Evolutionary conservation across 2,797 vertebrate species (phyloP), one percentile per base, ranked within the genome.

Genomic region (Chrosomus eos): DNA sequence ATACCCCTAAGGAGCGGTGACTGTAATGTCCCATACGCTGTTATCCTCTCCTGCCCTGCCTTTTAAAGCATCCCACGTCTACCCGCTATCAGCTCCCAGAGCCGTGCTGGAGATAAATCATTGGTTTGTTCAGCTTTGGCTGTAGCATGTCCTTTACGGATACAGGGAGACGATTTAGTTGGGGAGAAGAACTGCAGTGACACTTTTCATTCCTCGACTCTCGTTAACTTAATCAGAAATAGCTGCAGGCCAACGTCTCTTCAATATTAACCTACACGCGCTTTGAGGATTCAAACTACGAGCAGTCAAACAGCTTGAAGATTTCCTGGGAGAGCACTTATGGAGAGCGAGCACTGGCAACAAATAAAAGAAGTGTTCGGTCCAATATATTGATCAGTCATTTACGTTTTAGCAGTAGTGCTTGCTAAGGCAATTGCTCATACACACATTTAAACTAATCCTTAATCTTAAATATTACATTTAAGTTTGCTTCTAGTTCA

Each of bases 161-260:
- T 58, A 78, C n/a, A 36, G n/a, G 19, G 68, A 53, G 67, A 68
- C 79, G 73, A 51, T 87, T 80, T 84, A 80, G 67, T 66, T 13
- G 70, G 10, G 16, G 36, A 21, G 68, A 60, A 58, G 66, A 71
- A 79, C 55, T 11, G 51, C 53, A 31, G 62, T 82, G 73, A 71
- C 73, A 79, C 60, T 72, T 72, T 70, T 81, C 67, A 77, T 71
- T 82, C 36, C 80, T 82, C 26, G 26, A 45, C 38, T 73, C 53
- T 72, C 3, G 79, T 75, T 77, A 85, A 85, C 26, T 36, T 73
- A 81, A 85, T 87, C 73, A 36, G 60, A 72, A 16, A 33, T 38
- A 26, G 78, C 79, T 60, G 14, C 28, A 16, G 31, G 70, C 21
- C 14, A 7, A 6, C 31, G 14, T 66, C 58, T 67, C 67, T 67